Conservation (phyloP, 2,797 vertebrate species). For the Lerista edwardsae region DNA sequence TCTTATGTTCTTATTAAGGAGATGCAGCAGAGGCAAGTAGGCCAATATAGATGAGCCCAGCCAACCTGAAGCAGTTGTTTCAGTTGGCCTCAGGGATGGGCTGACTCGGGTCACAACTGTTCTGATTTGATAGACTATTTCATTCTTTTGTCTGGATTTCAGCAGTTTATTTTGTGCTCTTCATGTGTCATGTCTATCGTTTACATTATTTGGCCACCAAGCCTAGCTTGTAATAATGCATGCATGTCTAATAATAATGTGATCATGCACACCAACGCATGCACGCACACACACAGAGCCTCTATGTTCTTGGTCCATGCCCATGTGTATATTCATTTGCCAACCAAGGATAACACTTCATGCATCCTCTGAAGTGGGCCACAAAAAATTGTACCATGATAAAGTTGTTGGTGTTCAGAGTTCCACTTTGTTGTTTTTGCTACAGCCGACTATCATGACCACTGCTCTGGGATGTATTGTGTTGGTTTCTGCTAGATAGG, state of each 20-base stretch:
- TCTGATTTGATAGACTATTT: background rate
- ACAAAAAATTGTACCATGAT: background rate
- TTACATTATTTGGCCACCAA: background rate
- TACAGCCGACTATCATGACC: background rate
- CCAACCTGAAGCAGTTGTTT: too few species aligned
- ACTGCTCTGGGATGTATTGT: too few species aligned
- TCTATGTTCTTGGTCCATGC: too few species aligned
- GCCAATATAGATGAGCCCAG: too few species aligned
- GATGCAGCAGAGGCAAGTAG: too few species aligned
- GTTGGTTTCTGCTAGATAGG: background rate
- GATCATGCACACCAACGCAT: too few species aligned
- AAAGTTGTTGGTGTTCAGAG: background rate
- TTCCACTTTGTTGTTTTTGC: background rate
- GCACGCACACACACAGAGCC: too few species aligned
- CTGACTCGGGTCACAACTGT: too few species aligned
- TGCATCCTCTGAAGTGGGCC: background rate
- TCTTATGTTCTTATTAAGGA: too few species aligned
- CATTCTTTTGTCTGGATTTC: background rate
- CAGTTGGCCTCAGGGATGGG: too few species aligned
- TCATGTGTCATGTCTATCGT: background rate
- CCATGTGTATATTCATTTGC: background rate
- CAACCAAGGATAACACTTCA: background rate
- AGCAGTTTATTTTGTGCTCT: background rate
- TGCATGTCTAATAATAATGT: too few species aligned
- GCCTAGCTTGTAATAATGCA: background rate